phyloP scores from a whole-genome alignment of 2,113 vertebrate species.

The Pongo abelii region DNA sequence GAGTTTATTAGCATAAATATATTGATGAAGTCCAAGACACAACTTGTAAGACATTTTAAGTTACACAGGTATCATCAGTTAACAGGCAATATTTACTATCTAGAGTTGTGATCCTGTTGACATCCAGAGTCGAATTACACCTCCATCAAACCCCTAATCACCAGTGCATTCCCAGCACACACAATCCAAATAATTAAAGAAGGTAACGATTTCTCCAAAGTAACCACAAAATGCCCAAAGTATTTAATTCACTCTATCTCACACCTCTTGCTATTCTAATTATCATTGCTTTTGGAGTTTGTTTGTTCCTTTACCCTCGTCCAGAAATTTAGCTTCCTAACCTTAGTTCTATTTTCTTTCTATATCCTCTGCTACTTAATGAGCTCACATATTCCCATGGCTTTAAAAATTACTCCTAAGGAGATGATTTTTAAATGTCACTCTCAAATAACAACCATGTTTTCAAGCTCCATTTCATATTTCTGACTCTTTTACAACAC shows the following conservation, averaged over 20 bases:
- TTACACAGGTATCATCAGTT: constrained; percentile 59
- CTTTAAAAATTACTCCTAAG: neutral
- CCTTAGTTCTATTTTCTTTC: neutral
- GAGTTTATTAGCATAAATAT: constrained; percentile 66
- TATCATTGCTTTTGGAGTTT: constrained; percentile 77
- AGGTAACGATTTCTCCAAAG: constrained; percentile 81
- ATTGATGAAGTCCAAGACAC: constrained; percentile 66
- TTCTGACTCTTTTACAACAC: neutral
- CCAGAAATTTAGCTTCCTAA: neutral
- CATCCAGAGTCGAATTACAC: constrained; percentile 78
- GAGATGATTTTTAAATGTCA: constrained; percentile 2
- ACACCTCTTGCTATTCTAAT: constrained; percentile 80
- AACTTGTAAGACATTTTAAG: constrained; percentile 55
- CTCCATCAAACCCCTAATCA: constrained; percentile 76
- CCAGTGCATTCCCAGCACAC: constrained; percentile 65
- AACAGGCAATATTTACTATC: constrained; percentile 75
- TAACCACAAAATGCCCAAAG: constrained; percentile 78
- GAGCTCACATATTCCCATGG: neutral
- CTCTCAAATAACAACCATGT: neutral
- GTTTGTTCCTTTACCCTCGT: neutral
- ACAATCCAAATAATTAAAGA: constrained; percentile 78
- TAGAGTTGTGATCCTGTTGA: constrained; percentile 73
- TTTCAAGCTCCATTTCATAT: neutral
- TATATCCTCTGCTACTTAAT: neutral
- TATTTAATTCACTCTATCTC: constrained; percentile 79